A percentile compares a stretch with the other conserved stretches of the same genome.
Evolutionary conservation across 1,140 invertebrate species (phyloP).

Genomic region (Nebria ingens): DNA sequence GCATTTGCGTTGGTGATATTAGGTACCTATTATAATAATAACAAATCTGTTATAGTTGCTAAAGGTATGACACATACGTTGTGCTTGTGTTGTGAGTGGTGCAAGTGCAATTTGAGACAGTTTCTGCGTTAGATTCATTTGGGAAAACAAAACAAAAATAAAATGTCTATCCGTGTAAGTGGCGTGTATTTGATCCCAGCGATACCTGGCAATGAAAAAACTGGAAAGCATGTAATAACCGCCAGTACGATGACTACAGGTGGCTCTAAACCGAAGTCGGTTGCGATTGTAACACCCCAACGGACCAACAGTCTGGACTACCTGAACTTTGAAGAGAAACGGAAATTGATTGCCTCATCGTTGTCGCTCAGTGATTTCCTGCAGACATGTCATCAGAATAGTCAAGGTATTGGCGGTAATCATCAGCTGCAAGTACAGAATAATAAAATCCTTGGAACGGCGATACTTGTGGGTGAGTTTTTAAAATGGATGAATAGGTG

Average conservation of each 20-base stretch:
- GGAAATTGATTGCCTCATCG: constrained; percentile 77
- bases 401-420: too few relatives aligned
- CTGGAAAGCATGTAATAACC: constrained; percentile 20
- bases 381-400: too few relatives aligned
- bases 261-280: constrained; percentile 43
- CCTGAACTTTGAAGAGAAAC: constrained; percentile 82
- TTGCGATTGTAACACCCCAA: constrained; percentile 54
- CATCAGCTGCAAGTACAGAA: too few relatives aligned
- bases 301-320: constrained; percentile 78
- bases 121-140: not conserved
- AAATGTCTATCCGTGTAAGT: constrained; percentile 26
- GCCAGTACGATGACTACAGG: constrained; percentile 34
- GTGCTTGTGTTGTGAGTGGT: not conserved
- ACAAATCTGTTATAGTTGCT: too few relatives aligned
- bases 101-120: not conserved
- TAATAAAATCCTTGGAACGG: too few relatives aligned
- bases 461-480: too few relatives aligned
- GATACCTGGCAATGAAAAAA: constrained; percentile 20
- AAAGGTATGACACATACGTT: too few relatives aligned
- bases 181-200: constrained; percentile 25
- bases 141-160: constrained; percentile 10
- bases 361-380: constrained; percentile 76
- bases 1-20: too few relatives aligned
- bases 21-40: too few relatives aligned
- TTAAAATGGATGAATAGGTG: too few relatives aligned